Evolutionary conservation across 2,888 invertebrate genomes (phyloP), one percentile per base, ranked within the genome.

Genomic region (Crepidodera aurea): DNA sequence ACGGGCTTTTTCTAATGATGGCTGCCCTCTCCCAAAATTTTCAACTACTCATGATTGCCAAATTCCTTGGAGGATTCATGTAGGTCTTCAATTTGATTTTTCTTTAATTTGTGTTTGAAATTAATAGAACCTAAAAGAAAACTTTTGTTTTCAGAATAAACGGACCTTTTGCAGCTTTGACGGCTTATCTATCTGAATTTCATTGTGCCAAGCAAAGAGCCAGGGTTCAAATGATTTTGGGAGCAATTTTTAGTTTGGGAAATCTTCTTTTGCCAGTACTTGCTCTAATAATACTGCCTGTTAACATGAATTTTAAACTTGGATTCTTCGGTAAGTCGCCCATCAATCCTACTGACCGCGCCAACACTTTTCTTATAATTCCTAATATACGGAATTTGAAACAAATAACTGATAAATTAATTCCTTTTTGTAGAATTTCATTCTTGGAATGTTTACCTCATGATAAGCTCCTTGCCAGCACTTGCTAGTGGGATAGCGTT

Each of bases 31-130:
- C 90, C 58, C 89, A 89, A 71, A 88, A 84, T 71, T 90, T 88
- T 73, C 81, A 84, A 60, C 83, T 88, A 82, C 82, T 92, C 37
- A 83, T 90, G 53, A 76, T 87, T n/a, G 85, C 89, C n/a, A 89
- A 91, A 77, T 90, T 89, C 75, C 78, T 88, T 34, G 88, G 88
- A 56, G 93, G 93, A 1, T 86, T 92, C 66, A 83, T 91, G 92
- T 92, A 77, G 88, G 90, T 71, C n/a, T n/a, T n/a, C 27, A 7
- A n/a, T n/a, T 44, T 13, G 1, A 18, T 22, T 16, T 51, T 13
- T 51, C 25, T 22, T 27, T 7, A 12, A 12, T 27, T 15, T 15
- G n/a, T n/a, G n/a, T n/a, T n/a, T n/a, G n/a, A n/a, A n/a, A n/a
- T n/a, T n/a, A n/a, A n/a, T n/a, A n/a, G n/a, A n/a, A n/a, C n/a